These are phyloP conservation scores for Sardina pilchardus DNA, from an alignment of 2,113 vertebrate species.

Conservation along the genomic window DNA sequence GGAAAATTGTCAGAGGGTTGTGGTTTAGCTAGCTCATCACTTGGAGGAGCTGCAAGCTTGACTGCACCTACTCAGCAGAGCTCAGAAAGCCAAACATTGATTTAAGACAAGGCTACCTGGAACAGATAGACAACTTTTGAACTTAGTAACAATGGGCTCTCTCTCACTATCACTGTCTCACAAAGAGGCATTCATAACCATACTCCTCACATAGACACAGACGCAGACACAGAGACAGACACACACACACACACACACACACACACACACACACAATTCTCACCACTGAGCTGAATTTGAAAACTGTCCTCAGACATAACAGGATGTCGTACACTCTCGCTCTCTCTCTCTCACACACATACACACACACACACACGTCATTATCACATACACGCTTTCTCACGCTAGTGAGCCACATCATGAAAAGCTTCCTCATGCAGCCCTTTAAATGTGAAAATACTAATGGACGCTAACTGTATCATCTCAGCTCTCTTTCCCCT, in stretches of 20 bases:
- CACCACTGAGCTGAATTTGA: background rate
- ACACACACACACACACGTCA: conserved; percentile 8
- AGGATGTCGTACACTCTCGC: conserved; percentile 1
- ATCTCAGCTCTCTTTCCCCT: too few species aligned
- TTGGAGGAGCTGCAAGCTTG: background rate
- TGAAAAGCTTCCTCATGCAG: too few species aligned
- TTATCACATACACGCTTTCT: background rate
- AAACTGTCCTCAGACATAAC: background rate
- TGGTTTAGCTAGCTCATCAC: background rate
- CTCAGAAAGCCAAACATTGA: background rate
- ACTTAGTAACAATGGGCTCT: too few species aligned
- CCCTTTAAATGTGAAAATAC: too few species aligned
- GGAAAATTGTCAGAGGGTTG: background rate
- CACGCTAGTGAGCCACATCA: too few species aligned
- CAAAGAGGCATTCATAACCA: background rate
- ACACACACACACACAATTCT: background rate
- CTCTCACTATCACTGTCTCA: background rate
- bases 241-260: background rate
- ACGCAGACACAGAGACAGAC: background rate
- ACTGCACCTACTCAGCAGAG: background rate
- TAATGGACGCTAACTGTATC: too few species aligned
- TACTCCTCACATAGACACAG: background rate
- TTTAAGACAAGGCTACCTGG: too few species aligned
- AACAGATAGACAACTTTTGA: too few species aligned
- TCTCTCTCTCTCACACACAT: conserved; percentile 5